Evolutionary conservation across 2,113 vertebrate species (phyloP), one percentile per base, ranked within the genome.

Genomic region (Tretioscincus oriximinensis): DNA sequence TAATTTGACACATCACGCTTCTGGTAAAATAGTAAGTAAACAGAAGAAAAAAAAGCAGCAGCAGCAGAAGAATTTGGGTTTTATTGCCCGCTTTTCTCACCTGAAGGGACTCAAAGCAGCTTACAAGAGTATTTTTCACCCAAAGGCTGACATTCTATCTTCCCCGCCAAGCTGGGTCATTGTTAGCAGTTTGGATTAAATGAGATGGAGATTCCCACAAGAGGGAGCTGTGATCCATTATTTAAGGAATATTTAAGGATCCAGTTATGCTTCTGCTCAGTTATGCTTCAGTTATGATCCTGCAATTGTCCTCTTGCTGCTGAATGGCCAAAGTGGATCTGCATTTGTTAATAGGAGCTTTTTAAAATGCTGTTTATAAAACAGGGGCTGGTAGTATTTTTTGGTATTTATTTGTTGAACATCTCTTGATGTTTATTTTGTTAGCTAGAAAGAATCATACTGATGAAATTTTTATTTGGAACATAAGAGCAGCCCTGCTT

Each of bases 221-320:
- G 80, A 76, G 73, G 66, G 80, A 1, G 73, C 73, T 81, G 73
- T 49, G 24, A 69, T 29, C 60, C 54, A n/a, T 66, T 60, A 24
- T 67, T 74, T 68, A 29, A 31, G 22, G 67, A 60, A 9, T 47
- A 12, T 51, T 72, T 58, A 29, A n/a, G 58, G 28, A 49, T 8
- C 2, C 16, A 10, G 58, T 7, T 11, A 29, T 60, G 16, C 12
- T 71, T 74, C n/a, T n/a, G n/a, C n/a, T n/a, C n/a, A n/a, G n/a
- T n/a, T n/a, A n/a, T n/a, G n/a, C n/a, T n/a, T n/a, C n/a, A n/a
- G n/a, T n/a, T n/a, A 61, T 47, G 9, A 65, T 20, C 63, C 35
- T 2, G 8, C 5, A 29, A 69, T 28, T 26, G 5, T 61, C 29
- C 73, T 47, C 41, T 49, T 29, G 26, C 68, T 84, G 18, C 51